Evolutionary conservation across 2,888 invertebrate genomes (phyloP).

Genomic region (Erpobdella octoculata): DNA sequence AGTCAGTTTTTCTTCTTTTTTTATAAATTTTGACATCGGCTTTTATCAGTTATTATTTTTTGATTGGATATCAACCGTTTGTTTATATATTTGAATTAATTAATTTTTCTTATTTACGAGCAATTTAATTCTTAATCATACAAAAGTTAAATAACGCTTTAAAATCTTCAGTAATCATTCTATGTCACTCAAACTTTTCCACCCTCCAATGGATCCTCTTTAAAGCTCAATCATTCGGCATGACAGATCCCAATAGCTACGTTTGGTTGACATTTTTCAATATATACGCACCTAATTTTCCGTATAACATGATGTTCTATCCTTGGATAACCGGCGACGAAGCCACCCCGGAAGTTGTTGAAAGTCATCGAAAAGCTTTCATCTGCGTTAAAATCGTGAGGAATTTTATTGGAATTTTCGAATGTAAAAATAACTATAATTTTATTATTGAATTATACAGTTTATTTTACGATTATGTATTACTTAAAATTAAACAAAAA

Average conservation of each 20-base stretch:
- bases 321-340: neutral
- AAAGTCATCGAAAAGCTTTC: neutral
- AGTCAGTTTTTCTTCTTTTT: neutral
- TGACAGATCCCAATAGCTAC: conserved; percentile 14
- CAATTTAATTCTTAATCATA: no score
- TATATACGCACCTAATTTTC: conserved; percentile 18
- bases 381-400: neutral
- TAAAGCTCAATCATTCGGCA: conserved; percentile 1
- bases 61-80: no score
- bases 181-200: conserved; percentile 19
- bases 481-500: neutral
- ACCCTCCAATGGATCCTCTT: neutral
- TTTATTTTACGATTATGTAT: neutral
- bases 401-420: neutral
- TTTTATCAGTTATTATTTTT: no score
- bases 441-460: neutral
- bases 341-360: neutral
- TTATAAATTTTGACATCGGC: neutral
- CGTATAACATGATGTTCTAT: conserved; percentile 21
- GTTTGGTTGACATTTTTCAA: conserved; percentile 20
- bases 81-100: no score
- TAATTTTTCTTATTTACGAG: no score
- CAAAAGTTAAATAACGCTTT: neutral
- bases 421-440: neutral
- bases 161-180: conserved; percentile 6